Conservation (phyloP, 2,113 vertebrate genomes). For the Stictonetta naevosa region DNA sequence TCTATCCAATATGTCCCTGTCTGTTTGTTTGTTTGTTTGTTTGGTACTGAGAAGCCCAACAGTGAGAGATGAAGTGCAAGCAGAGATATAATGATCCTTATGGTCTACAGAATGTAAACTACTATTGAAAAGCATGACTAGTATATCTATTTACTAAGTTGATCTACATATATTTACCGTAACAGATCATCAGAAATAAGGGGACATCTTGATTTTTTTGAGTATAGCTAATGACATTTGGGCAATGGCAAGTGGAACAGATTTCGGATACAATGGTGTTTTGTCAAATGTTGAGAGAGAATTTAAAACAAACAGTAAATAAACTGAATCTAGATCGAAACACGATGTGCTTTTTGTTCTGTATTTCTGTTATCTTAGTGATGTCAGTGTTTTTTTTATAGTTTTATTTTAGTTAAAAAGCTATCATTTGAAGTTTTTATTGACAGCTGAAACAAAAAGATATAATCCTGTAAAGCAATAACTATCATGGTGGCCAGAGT, state of each 20-base stretch:
- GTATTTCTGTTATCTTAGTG: constrained; percentile 4
- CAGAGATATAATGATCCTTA: background rate
- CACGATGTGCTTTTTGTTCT: fast-evolving
- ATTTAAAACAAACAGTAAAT: background rate
- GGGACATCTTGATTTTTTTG: background rate
- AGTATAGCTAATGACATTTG: background rate
- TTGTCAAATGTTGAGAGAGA: background rate
- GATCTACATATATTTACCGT: background rate
- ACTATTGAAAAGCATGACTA: background rate
- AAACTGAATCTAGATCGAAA: background rate
- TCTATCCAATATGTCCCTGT: background rate
- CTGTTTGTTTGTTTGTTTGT: background rate
- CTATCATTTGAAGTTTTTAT: constrained; percentile 68
- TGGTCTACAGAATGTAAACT: background rate
- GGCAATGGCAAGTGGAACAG: background rate
- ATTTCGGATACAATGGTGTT: background rate
- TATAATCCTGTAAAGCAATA: constrained; percentile 42
- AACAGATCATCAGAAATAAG: background rate
- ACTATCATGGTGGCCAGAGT: constrained; percentile 70
- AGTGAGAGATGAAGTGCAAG: background rate
- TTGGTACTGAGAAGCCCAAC: background rate
- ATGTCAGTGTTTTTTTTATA: background rate
- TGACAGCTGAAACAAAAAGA: constrained; percentile 69
- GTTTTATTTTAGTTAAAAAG: constrained; percentile 40
- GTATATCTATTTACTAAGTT: background rate